phyloP scores from a whole-genome alignment of 1,140 invertebrate species.

The Lasioglossum baleicum region DNA sequence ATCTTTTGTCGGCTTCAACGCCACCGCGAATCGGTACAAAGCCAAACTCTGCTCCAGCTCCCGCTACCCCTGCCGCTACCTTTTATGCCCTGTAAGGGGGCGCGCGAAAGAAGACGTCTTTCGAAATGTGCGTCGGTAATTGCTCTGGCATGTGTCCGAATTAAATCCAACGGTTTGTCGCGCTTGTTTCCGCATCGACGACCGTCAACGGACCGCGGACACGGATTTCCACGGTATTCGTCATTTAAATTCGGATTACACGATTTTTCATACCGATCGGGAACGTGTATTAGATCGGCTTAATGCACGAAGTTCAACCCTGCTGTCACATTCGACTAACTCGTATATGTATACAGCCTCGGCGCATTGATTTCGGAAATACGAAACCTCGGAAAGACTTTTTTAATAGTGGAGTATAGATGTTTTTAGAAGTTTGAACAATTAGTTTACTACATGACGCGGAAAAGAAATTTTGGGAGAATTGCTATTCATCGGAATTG shows the following conservation, averaged over 20 bases:
- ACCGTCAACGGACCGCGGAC: slow-evolving; percentile 1
- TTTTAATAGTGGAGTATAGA: too few species aligned
- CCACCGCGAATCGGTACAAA: slow-evolving; percentile 63
- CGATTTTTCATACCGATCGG: not conserved
- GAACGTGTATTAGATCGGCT: not conserved
- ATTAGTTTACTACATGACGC: too few species aligned
- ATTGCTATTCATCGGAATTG: too few species aligned
- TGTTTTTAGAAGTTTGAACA: too few species aligned
- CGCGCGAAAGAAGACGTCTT: slow-evolving; percentile 64
- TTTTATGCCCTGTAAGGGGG: slow-evolving; percentile 60
- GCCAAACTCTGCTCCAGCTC: slow-evolving; percentile 56
- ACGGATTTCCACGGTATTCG: slow-evolving; percentile 4
- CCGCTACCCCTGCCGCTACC: slow-evolving; percentile 43
- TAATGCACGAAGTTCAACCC: not conserved
- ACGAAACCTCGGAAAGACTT: too few species aligned
- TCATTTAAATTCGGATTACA: not conserved
- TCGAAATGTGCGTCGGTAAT: slow-evolving; percentile 69
- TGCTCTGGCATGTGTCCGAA: slow-evolving; percentile 69
- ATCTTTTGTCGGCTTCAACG: slow-evolving; percentile 73
- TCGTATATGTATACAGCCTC: too few species aligned
- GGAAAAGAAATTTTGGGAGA: too few species aligned
- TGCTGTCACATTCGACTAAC: too few species aligned
- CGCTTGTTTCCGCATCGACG: slow-evolving; percentile 40
- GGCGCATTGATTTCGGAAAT: too few species aligned
- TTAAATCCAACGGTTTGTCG: slow-evolving; percentile 61